Percentiles rank a stretch among this genome's conserved stretches.
These are phyloP conservation scores for Thysanoteuthis rhombus DNA, from an alignment of 2,888 invertebrate genomes.

Conservation along the genomic window DNA sequence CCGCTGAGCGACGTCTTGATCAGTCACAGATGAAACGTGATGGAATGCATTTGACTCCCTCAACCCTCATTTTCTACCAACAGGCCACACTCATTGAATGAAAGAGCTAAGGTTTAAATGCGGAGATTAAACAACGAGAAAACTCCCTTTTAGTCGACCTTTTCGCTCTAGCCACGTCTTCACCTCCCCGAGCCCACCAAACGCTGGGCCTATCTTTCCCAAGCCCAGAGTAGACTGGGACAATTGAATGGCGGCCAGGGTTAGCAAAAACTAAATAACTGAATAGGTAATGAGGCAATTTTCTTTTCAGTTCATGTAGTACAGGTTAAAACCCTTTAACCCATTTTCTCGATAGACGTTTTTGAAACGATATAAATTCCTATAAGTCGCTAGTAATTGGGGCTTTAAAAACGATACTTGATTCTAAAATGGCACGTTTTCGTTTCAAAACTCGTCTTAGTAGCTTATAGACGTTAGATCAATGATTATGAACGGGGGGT, in stretches of 20 bases:
- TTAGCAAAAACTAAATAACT: background rate
- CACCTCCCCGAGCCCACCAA: background rate
- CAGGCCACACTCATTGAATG: background rate
- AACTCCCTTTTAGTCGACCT: background rate
- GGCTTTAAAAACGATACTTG: background rate
- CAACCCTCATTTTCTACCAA: background rate
- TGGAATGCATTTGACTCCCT: background rate
- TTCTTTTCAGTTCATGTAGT: background rate
- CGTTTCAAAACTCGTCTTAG: background rate
- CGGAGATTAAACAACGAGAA: background rate
- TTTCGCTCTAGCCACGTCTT: background rate
- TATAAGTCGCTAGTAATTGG: background rate
- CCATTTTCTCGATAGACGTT: background rate
- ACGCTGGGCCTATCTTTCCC: too few species aligned
- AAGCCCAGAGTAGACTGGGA: background rate
- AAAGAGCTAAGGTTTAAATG: background rate
- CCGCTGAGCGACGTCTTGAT: background rate
- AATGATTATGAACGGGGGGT: too few species aligned
- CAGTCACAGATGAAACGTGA: background rate
- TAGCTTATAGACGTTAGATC: background rate
- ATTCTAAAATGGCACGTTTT: background rate
- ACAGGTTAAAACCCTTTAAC: background rate
- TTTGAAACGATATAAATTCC: background rate
- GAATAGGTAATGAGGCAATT: too few species aligned
- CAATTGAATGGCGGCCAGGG: background rate